These are phyloP conservation scores for Elysia chlorotica DNA, from an alignment of 1,140 invertebrate species.

Conservation along the genomic window DNA sequence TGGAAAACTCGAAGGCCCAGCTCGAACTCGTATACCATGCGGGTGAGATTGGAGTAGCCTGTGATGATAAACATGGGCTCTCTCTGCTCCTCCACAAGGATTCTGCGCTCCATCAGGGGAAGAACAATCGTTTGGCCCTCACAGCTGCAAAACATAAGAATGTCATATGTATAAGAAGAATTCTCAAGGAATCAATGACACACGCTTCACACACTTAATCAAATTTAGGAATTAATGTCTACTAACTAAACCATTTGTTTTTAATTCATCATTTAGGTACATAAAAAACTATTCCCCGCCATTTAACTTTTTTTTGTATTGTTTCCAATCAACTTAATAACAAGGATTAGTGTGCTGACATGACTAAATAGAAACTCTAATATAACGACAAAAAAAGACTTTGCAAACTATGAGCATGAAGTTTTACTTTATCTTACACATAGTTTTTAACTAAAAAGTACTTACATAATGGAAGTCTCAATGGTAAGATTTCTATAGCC, in stretches of 20 bases:
- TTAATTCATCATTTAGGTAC: no score
- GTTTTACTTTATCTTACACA: no score
- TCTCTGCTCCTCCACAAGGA: constrained; percentile 84
- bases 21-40: constrained; percentile 85
- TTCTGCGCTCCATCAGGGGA: constrained; percentile 78
- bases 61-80: constrained; percentile 83
- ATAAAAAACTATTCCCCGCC: no score
- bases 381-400: not conserved
- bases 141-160: constrained; percentile 47
- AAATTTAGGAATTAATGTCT: no score
- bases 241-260: no score
- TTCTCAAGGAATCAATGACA: not conserved
- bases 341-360: no score
- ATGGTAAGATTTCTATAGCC: constrained; percentile 81
- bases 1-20: constrained; percentile 83
- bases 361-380: not conserved
- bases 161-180: no score
- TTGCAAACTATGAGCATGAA: not conserved
- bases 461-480: constrained; percentile 47
- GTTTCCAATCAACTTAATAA: no score
- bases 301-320: no score
- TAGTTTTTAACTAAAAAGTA: no score
- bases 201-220: not conserved
- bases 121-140: constrained; percentile 64
- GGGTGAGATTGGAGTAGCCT: constrained; percentile 76